A percentile compares a stretch with the other conserved stretches of the same genome.
Evolutionary conservation across 2,888 invertebrate species (phyloP).

Genomic region (Carterocephalus palaemon): DNA sequence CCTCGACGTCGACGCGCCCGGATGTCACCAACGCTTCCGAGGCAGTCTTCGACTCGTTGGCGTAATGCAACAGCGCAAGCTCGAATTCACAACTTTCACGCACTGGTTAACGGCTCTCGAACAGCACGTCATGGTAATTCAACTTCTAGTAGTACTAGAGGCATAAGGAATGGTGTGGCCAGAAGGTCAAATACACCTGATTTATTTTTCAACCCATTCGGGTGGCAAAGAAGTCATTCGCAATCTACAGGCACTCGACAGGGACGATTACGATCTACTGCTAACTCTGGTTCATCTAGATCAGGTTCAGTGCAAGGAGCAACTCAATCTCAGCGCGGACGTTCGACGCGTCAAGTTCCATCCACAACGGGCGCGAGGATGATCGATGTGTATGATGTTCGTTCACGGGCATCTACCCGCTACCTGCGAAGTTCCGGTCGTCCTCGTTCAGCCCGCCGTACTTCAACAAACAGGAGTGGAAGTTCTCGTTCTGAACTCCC

Average conservation of each 20-base stretch:
- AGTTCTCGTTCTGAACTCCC: neutral
- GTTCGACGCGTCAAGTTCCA: neutral
- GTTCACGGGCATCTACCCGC: conserved; percentile 1
- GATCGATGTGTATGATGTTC: conserved; percentile 4
- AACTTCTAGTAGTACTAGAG: neutral
- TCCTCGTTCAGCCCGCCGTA: neutral
- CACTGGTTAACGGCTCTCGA: neutral
- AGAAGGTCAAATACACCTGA: neutral
- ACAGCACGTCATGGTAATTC: conserved; percentile 4
- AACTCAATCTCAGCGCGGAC: neutral
- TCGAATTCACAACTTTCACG: conserved; percentile 6
- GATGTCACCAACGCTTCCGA: neutral
- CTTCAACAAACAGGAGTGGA: neutral
- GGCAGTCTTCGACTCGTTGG: neutral
- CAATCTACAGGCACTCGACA: neutral
- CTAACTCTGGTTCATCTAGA: neutral
- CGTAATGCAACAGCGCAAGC: conserved; percentile 2
- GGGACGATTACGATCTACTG: neutral
- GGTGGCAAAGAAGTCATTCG: neutral
- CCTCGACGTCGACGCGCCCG: neutral
- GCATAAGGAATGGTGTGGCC: neutral
- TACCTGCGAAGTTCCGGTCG: conserved; percentile 1
- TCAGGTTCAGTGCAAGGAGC: neutral
- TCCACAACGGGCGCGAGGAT: too few relatives aligned
- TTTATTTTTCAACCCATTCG: conserved; percentile 6